Conservation (phyloP, 2,113 vertebrate species). For the Anhinga rufa region DNA sequence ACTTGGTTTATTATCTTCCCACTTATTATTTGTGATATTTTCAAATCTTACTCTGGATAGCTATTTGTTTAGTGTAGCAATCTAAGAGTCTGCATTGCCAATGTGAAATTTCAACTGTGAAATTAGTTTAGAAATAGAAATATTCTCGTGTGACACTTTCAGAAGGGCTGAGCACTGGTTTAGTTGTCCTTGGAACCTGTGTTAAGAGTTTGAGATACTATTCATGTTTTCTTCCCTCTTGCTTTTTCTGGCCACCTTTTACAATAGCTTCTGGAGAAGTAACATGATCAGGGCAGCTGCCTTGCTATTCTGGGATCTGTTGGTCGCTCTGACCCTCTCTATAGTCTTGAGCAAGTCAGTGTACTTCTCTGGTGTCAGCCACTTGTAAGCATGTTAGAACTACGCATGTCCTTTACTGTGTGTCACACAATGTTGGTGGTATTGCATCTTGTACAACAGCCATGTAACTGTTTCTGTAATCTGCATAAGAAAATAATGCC, state of each 20-base stretch:
- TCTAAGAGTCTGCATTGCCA: not conserved
- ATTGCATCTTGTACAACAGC: not conserved
- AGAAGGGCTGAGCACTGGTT: not conserved
- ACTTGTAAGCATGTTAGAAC: not conserved
- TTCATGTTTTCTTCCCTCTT: not conserved
- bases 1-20: not conserved
- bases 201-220: not conserved
- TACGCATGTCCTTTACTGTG: not conserved
- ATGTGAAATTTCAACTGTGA: not conserved
- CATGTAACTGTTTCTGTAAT: not conserved
- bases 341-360: not conserved
- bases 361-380: not conserved
- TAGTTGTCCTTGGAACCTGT: not conserved
- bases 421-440: not conserved
- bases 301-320: not conserved
- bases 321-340: not conserved
- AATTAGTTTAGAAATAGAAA: not conserved
- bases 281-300: not conserved
- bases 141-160: not conserved
- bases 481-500: not conserved
- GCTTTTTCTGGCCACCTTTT: not conserved
- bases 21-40: not conserved
- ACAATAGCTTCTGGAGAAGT: not conserved
- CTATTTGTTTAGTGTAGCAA: not conserved
- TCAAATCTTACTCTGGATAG: not conserved